Evolutionary conservation across 2,797 vertebrate genomes (phyloP).

Genomic region (Dromococcyx pavoninus): DNA sequence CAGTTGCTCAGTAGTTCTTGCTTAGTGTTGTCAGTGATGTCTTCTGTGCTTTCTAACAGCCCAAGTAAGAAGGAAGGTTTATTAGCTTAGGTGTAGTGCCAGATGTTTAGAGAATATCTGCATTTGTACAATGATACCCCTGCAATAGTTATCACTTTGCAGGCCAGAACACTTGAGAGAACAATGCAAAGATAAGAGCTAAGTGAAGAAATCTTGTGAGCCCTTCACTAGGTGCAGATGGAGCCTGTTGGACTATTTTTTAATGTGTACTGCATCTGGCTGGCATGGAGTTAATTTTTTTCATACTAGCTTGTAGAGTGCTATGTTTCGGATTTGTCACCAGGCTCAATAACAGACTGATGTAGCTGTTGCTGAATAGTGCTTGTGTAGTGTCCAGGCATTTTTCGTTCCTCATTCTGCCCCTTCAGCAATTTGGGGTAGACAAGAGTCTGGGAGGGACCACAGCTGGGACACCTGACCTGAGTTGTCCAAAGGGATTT

Average conservation of each 20-base stretch:
- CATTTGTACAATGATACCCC: neutral
- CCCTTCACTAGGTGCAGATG: neutral
- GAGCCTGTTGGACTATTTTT: neutral
- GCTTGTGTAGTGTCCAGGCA: neutral
- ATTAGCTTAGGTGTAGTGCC: neutral
- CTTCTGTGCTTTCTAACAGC: neutral
- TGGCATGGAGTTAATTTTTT: neutral
- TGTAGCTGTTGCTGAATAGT: neutral
- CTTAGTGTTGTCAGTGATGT: neutral
- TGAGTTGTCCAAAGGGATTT: neutral
- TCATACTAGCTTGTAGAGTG: neutral
- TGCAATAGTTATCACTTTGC: neutral
- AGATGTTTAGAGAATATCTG: neutral
- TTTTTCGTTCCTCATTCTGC: neutral
- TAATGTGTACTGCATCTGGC: accelerated
- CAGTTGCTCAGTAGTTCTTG: neutral
- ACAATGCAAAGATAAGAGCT: neutral
- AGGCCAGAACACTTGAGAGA: neutral
- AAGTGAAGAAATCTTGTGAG: neutral
- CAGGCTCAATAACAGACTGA: neutral
- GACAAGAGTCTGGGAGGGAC: neutral
- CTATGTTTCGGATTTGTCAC: neutral
- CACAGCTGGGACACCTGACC: neutral
- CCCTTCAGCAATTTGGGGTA: neutral
- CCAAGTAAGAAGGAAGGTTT: neutral